Conservation (phyloP, 2,797 vertebrate genomes). For the Carcharodon carcharias region DNA sequence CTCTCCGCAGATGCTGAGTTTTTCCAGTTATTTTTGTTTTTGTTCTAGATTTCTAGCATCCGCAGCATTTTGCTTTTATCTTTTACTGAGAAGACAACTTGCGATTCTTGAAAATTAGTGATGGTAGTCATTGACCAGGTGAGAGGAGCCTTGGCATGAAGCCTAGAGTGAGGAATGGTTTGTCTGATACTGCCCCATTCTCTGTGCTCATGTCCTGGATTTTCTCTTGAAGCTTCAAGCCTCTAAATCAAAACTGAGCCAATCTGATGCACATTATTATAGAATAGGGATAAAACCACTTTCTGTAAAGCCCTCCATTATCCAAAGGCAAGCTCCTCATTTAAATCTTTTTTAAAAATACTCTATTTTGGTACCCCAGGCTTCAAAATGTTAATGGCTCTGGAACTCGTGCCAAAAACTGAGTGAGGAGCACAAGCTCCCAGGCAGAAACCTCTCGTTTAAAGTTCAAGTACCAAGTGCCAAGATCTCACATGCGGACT, state of each 20-base stretch:
- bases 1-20: no score
- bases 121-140: not conserved
- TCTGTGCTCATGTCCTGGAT: not conserved
- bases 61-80: no score
- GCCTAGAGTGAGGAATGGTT: no score
- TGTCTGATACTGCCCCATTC: not conserved
- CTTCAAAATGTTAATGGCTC: not conserved
- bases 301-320: not conserved
- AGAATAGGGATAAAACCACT: not conserved
- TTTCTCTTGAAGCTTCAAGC: not conserved
- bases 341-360: slow-evolving; percentile 7
- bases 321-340: not conserved
- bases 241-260: not conserved
- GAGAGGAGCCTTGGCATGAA: not conserved
- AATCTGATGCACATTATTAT: not conserved
- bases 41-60: no score
- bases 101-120: not conserved
- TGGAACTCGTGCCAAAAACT: not conserved
- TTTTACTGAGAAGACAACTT: not conserved
- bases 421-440: not conserved
- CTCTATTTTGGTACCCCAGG: not conserved
- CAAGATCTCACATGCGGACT: not conserved
- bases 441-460: not conserved
- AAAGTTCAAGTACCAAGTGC: not conserved
- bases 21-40: no score